Conservation (phyloP, 2,888 invertebrate species). For the Masnerella sp. region DNA sequence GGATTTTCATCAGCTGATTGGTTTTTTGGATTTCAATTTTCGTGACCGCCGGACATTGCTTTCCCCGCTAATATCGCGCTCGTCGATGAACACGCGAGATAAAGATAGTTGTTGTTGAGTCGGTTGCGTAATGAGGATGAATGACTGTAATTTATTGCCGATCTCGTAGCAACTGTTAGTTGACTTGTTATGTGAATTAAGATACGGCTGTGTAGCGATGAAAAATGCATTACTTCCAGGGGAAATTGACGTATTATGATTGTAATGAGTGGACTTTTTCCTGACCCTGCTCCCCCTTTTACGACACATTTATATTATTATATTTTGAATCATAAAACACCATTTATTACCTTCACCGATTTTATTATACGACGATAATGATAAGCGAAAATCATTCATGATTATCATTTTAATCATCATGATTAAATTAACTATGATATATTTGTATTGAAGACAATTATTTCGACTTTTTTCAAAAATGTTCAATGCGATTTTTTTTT, state of each 20-base stretch:
- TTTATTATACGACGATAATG: too few species aligned
- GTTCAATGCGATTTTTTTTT: too few species aligned
- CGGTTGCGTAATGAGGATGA: not conserved
- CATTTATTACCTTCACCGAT: too few species aligned
- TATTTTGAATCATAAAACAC: too few species aligned
- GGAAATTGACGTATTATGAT: constrained; percentile 5
- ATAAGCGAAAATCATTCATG: too few species aligned
- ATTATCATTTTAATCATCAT: too few species aligned
- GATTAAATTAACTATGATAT: too few species aligned
- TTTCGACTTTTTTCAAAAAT: too few species aligned
- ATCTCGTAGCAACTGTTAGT: constrained; percentile 7
- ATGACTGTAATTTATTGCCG: constrained; percentile 14
- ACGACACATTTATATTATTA: too few species aligned
- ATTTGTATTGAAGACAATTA: too few species aligned
- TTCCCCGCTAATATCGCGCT: not conserved
- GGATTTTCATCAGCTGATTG: not conserved
- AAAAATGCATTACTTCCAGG: constrained; percentile 18
- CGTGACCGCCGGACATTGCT: not conserved
- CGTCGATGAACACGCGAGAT: not conserved
- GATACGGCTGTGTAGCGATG: constrained; percentile 2
- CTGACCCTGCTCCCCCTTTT: too few species aligned
- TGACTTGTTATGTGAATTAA: constrained; percentile 14
- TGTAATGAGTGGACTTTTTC: not conserved
- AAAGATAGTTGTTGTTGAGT: not conserved
- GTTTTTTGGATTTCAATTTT: constrained; percentile 2